These are phyloP conservation scores for Ctenodactylus gundi DNA, from an alignment of 2,113 vertebrate species.

Conservation along the genomic window DNA sequence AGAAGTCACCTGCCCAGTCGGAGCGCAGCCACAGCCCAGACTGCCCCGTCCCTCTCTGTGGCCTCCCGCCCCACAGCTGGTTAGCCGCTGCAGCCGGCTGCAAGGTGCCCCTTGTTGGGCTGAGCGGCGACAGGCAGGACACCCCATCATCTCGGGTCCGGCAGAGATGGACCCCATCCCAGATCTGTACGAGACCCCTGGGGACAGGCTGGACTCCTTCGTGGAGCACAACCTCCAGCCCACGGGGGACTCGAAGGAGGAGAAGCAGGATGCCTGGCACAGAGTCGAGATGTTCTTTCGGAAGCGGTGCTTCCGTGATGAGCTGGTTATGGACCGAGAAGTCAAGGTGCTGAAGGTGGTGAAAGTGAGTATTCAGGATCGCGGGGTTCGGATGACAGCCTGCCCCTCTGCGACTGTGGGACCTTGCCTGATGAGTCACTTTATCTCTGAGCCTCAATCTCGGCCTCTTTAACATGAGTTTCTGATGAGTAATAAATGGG, in stretches of 20 bases:
- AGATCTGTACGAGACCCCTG: neutral
- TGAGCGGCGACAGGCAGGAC: neutral
- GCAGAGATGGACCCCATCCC: neutral
- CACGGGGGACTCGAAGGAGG: neutral
- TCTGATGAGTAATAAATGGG: neutral
- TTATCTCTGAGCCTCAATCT: neutral
- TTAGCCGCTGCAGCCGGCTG: neutral
- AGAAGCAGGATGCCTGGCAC: neutral
- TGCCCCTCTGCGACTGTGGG: no score
- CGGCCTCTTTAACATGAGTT: neutral
- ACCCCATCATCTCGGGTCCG: neutral
- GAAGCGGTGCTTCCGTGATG: neutral
- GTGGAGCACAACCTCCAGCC: conserved; percentile 34
- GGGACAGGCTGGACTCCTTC: neutral
- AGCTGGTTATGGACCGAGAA: neutral
- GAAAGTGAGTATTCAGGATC: neutral
- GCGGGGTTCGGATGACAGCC: neutral
- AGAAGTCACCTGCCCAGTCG: no score
- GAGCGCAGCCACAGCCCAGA: neutral
- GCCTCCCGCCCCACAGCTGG: no score
- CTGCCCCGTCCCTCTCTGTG: no score
- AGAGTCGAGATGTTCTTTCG: conserved; percentile 42
- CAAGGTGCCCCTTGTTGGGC: neutral
- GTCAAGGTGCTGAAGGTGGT: conserved; percentile 61
- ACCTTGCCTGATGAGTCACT: no score